These are phyloP conservation scores for Tipula helvola DNA, from an alignment of 2,888 invertebrate species.

Conservation along the genomic window DNA sequence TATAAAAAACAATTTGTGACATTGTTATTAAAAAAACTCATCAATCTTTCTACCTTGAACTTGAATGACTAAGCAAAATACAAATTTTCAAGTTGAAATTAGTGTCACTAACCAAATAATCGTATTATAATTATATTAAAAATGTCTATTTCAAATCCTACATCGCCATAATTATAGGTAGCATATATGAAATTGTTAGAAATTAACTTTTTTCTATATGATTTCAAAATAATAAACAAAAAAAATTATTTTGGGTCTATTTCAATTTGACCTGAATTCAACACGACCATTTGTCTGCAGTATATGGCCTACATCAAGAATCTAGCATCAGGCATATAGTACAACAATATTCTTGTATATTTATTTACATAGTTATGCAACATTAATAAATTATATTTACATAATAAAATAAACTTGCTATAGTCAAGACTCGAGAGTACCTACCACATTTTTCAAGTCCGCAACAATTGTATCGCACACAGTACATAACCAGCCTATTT, in stretches of 20 bases:
- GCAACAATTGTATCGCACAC: not conserved
- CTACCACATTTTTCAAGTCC: not conserved
- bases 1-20: not conserved
- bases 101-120: not conserved
- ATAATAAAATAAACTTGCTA: not conserved
- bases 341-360: not conserved
- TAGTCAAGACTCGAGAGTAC: not conserved
- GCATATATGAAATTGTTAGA: too few species aligned
- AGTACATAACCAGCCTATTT: not conserved
- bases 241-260: too few species aligned
- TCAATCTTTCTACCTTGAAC: not conserved
- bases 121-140: not conserved
- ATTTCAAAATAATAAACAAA: too few species aligned
- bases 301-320: not conserved
- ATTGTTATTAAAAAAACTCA: not conserved
- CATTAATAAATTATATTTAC: not conserved
- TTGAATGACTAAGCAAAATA: not conserved
- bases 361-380: not conserved
- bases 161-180: not conserved
- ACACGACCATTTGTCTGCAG: not conserved
- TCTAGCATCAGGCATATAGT: not conserved
- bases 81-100: not conserved
- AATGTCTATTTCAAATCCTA: not conserved
- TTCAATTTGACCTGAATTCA: not conserved
- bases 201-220: too few species aligned